phyloP scores from a whole-genome alignment of 1,140 invertebrate species.

The Drosophila kanapiae region DNA sequence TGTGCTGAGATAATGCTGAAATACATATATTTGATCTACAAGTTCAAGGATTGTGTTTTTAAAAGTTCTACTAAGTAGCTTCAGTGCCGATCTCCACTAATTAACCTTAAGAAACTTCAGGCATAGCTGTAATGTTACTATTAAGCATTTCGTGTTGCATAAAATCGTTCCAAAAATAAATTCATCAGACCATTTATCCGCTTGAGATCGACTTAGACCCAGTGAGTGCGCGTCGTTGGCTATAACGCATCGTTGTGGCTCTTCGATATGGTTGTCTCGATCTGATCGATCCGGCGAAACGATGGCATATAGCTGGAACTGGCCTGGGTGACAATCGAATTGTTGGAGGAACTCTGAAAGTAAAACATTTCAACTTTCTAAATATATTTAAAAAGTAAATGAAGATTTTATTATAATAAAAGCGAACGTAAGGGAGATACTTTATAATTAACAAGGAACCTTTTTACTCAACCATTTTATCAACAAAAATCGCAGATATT shows the following conservation, averaged over 20 bases:
- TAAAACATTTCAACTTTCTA: neutral
- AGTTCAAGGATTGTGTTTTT: constrained; percentile 37
- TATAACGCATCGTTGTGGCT: constrained; percentile 85
- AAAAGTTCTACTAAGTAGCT: constrained; percentile 64
- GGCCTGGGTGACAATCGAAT: constrained; percentile 81
- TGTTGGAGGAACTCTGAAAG: constrained; percentile 81
- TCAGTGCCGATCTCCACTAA: constrained; percentile 44
- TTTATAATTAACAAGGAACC: neutral
- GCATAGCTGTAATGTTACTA: constrained; percentile 23
- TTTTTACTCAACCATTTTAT: too few species aligned
- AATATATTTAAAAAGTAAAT: constrained; percentile 17
- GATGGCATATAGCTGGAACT: constrained; percentile 80
- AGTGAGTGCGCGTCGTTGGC: constrained; percentile 71
- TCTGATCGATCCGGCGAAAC: constrained; percentile 83
- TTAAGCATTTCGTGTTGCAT: constrained; percentile 29
- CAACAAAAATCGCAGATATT: neutral
- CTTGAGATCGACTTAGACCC: constrained; percentile 63
- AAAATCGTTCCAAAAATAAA: constrained; percentile 77
- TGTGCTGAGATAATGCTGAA: constrained; percentile 64
- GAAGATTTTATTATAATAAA: neutral
- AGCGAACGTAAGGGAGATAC: neutral
- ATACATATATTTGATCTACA: constrained; percentile 28
- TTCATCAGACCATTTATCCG: constrained; percentile 49
- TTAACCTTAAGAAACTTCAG: constrained; percentile 17
- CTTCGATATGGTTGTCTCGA: constrained; percentile 79